phyloP scores from a whole-genome alignment of 2,888 invertebrate genomes.

The Ctena decussata region DNA sequence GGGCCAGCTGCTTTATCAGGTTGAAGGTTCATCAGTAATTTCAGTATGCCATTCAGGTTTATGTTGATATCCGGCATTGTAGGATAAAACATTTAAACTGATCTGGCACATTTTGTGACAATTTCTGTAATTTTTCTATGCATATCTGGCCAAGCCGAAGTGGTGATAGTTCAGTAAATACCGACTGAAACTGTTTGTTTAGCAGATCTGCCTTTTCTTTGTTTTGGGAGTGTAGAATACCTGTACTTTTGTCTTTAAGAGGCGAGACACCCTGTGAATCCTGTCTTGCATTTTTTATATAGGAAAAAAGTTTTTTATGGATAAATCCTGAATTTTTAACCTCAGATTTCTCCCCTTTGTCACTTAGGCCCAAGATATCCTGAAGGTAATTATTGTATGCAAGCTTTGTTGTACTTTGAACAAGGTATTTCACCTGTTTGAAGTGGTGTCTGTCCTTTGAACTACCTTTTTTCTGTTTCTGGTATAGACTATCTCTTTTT shows the following conservation, averaged over 20 bases:
- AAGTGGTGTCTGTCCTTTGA: background rate
- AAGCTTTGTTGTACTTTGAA: background rate
- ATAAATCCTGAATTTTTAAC: background rate
- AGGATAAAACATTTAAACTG: too few relatives aligned
- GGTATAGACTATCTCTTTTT: background rate
- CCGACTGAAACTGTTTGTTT: too few relatives aligned
- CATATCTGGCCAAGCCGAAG: too few relatives aligned
- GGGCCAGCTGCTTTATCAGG: too few relatives aligned
- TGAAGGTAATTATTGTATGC: constrained; percentile 8
- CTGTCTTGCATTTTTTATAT: constrained; percentile 14
- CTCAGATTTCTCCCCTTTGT: background rate
- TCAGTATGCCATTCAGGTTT: too few relatives aligned
- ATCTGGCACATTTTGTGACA: too few relatives aligned
- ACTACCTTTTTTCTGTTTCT: background rate
- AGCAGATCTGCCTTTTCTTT: too few relatives aligned
- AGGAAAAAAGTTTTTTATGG: background rate
- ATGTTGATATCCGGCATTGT: too few relatives aligned
- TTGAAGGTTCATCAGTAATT: too few relatives aligned
- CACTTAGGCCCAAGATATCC: constrained; percentile 9
- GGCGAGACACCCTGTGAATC: constrained; percentile 18
- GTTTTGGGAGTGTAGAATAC: background rate
- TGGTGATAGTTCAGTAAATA: too few relatives aligned
- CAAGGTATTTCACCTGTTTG: constrained; percentile 10
- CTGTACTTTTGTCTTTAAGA: background rate
- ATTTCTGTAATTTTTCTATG: too few relatives aligned